Base-by-base conservation (phyloP, 2,888 invertebrate species). In the Didymodactylos carnosus region DNA sequence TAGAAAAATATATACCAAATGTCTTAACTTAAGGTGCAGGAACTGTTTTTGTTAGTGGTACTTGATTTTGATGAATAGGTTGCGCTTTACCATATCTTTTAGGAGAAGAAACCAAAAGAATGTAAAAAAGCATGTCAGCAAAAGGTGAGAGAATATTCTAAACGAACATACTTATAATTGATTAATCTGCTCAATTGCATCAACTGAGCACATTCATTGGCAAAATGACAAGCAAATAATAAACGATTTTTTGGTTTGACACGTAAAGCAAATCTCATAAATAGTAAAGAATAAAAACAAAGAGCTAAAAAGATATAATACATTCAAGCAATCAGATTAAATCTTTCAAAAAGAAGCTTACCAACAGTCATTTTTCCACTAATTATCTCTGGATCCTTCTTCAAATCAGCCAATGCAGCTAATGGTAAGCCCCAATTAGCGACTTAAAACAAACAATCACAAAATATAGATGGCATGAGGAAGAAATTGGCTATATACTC, bases 391-490 rank as follows among this genome's bases (percentile, higher is more conserved):
- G 95, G 92, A 83, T 92, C 90, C 81, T 91, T 92, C 78, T 87
- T 87, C 73, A 89, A 88, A 83, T 98, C 98, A 73, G 92, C 89
- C 73, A 98, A 86, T 10, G 97, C 97, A 73, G 98, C 98, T 77
- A 98, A 82, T 3, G 98, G 98, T 80, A 98, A 91, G 10, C 93
- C 94, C 98, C 98, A 98, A 84, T 98, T 98, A 35, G 97, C 97
- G 69, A 95, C 88, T 73, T 77, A 46, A 23, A 53, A n/a, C 23
- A 25, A 35, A 70, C 43, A 19, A 25, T 29, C 25, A 23, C 11
- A 0, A 25, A 13, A 19, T 35, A 11, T 51, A 39, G 29, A 14
- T 39, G 13, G 5, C 14, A 19, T 16, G 51, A 1, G 14, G 16
- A n/a, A 73, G 39, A 43, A 49, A 53, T 29, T 13, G 6, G 7